A percentile compares a stretch with the other conserved stretches of the same genome.
Evolutionary conservation across 2,888 invertebrate genomes (phyloP).

Genomic region (Meiosimyza decipiens): DNA sequence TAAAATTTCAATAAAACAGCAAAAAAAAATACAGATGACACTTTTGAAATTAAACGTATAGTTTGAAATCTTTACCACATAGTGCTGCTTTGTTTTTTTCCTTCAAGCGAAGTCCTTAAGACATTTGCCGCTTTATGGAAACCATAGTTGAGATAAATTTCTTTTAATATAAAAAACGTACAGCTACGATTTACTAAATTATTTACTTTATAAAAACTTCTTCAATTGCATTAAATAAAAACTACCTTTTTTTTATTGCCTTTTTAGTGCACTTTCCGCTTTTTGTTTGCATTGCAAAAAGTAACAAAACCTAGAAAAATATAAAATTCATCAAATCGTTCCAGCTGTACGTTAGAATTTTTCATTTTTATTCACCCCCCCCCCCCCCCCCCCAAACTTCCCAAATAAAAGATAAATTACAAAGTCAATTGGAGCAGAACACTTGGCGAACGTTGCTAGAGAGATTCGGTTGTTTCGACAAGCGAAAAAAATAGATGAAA

Average conservation of each 20-base stretch:
- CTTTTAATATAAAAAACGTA: too few relatives aligned
- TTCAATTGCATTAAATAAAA: too few relatives aligned
- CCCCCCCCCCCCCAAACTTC: not conserved
- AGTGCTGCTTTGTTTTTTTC: too few relatives aligned
- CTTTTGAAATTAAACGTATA: too few relatives aligned
- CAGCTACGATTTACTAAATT: too few relatives aligned
- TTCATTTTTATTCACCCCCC: not conserved
- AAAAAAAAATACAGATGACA: too few relatives aligned
- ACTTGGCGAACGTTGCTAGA: slow-evolving; percentile 21
- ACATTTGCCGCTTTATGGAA: too few relatives aligned
- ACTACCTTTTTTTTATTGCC: not conserved
- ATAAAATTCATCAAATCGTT: slow-evolving; percentile 10
- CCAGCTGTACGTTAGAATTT: not conserved
- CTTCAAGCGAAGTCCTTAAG: too few relatives aligned
- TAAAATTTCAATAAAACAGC: too few relatives aligned
- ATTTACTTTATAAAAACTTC: too few relatives aligned
- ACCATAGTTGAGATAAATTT: too few relatives aligned
- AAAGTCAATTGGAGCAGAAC: slow-evolving; percentile 36
- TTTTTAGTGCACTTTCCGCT: not conserved
- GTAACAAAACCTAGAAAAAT: not conserved
- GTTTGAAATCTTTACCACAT: too few relatives aligned
- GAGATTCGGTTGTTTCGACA: slow-evolving; percentile 11
- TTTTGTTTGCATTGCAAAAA: not conserved
- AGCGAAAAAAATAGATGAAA: slow-evolving; percentile 21
- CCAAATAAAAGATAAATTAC: slow-evolving; percentile 31